Percentiles rank a stretch among this genome's conserved stretches.
Conservation (phyloP, 2,113 vertebrate species). For the Coregonus clupeaformis region DNA sequence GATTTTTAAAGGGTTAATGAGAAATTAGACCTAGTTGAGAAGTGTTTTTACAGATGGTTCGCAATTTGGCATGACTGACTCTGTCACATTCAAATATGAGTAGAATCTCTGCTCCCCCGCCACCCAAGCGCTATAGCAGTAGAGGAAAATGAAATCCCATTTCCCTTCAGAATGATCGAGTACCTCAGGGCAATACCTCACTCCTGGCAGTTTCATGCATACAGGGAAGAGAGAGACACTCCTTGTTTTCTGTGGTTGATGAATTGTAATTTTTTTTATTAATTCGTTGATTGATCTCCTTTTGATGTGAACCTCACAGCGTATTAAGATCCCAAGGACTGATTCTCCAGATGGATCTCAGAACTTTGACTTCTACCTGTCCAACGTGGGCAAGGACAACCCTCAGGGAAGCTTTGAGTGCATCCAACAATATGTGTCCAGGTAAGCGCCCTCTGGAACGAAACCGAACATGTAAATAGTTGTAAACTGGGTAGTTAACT, state of each 20-base stretch:
- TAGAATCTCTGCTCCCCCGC: background rate
- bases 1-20: background rate
- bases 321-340: slow-evolving; percentile 85
- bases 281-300: background rate
- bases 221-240: background rate
- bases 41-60: background rate
- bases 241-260: background rate
- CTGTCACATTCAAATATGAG: background rate
- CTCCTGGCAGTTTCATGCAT: background rate
- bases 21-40: background rate
- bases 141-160: background rate
- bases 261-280: background rate
- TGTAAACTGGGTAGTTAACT: too few species aligned
- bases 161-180: background rate
- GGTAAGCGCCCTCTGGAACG: slow-evolving; percentile 64
- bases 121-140: background rate
- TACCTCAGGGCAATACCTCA: background rate
- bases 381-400: slow-evolving; percentile 87
- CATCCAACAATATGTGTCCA: slow-evolving; percentile 81
- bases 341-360: slow-evolving; percentile 72
- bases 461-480: background rate
- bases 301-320: slow-evolving; percentile 64
- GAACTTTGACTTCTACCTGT: slow-evolving; percentile 85
- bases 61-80: background rate
- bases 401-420: slow-evolving; percentile 93